Base-by-base conservation (phyloP, 2,888 invertebrate genomes). In the Drosophila anomelani region DNA sequence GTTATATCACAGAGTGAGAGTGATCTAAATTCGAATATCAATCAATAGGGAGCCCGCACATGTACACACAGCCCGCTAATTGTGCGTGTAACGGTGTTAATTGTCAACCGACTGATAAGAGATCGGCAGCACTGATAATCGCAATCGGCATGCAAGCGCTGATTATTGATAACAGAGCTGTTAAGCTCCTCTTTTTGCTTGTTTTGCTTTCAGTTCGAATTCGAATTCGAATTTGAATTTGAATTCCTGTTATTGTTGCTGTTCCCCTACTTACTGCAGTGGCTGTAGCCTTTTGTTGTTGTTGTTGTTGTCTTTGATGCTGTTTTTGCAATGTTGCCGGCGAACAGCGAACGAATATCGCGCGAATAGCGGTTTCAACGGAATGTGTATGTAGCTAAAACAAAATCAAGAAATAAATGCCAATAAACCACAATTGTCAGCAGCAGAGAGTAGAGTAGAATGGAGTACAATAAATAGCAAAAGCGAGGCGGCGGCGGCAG, bases 331-430 rank as follows among this genome's bases (percentile, higher is more conserved):
- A 36, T 71, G 72, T 23, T 68, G 71, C 47, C 58, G 47, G 60
- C 47, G 57, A 36, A 56, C 9, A 36, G 71, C 57, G 72, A 63
- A 56, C 57, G 72, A 63, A 56, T 32, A 49, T 51, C 32, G 32
- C 49, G 49, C 38, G 29, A 38, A 55, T 20, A 46, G 49, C 58
- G 61, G 23, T 43, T 71, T 59, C 53, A 61, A 70, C 46, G 82
- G 88, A 84, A 84, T 84, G 89, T 87, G 76, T 34, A 10, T 86
- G 76, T 75, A 66, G 80, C 88, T 84, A 67, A 64, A 88, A 86
- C 85, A 75, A 79, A 79, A 74, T 67, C 67, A 64, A 62, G 63
- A 67, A 64, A 66, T 69, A 64, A 80, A 61, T 59, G 59, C 59
- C 56, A 53, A 57, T 44, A 70, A 60, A 53, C 38, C 38, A 55